Conservation (phyloP, 2,113 vertebrate genomes). For the Picathartes gymnocephalus region DNA sequence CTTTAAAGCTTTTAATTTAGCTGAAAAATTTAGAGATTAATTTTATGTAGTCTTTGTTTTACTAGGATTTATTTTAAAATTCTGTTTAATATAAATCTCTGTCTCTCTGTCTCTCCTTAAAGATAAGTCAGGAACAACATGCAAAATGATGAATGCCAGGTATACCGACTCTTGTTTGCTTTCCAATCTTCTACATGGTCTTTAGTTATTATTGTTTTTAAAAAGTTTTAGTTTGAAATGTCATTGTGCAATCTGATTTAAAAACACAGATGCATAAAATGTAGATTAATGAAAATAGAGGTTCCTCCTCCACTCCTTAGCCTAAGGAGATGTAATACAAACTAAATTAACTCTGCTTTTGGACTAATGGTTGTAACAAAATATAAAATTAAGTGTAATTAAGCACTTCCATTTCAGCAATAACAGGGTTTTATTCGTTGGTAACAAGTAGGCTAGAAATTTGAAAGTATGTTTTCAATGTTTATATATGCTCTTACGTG, state of each 20-base stretch:
- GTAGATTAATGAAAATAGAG: neutral
- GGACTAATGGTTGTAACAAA: neutral
- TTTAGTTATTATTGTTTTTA: neutral
- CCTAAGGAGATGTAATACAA: neutral
- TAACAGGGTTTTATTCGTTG: neutral
- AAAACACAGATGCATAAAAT: neutral
- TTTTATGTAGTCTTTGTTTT: neutral
- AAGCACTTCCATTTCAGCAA: neutral
- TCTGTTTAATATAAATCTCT: neutral
- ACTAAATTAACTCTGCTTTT: neutral
- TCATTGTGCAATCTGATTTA: neutral
- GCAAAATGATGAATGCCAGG: fast-evolving
- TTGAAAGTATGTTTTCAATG: neutral
- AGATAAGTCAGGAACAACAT: neutral
- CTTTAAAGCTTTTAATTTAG: neutral
- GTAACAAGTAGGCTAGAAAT: neutral
- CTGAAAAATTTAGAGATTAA: neutral
- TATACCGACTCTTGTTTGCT: neutral
- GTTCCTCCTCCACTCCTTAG: neutral
- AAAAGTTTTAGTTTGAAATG: neutral
- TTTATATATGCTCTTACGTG: neutral
- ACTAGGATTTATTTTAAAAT: neutral
- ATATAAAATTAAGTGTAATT: neutral
- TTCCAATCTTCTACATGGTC: neutral
- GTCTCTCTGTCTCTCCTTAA: neutral